phyloP scores from a whole-genome alignment of 2,797 vertebrate genomes.

The Scolopax bukidnonensis region DNA sequence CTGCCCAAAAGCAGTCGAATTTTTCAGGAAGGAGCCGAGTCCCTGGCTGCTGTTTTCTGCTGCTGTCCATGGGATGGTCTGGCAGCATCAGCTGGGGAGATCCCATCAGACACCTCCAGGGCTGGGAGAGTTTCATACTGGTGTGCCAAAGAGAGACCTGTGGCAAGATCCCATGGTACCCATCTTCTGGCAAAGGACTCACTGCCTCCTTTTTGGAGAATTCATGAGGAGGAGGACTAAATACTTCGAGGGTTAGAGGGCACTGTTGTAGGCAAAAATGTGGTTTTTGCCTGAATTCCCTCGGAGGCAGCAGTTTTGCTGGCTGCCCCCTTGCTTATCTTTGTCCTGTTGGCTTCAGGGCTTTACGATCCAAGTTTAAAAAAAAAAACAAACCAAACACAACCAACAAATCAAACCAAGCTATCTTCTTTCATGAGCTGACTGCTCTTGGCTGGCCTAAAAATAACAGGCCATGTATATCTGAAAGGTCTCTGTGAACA shows the following conservation, averaged over 20 bases:
- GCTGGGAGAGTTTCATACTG: neutral
- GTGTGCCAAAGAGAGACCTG: neutral
- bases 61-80: neutral
- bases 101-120: fast-evolving
- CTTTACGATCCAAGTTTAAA: slow-evolving; percentile 13
- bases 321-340: slow-evolving; percentile 12
- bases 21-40: neutral
- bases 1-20: neutral
- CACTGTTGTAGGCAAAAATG: neutral
- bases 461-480: slow-evolving; percentile 31
- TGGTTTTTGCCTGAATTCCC: neutral
- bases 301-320: neutral
- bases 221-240: neutral
- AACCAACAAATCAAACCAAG: neutral
- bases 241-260: neutral
- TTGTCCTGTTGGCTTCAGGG: slow-evolving; percentile 11
- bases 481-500: slow-evolving; percentile 13
- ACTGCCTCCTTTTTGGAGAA: neutral
- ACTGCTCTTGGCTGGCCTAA: slow-evolving; percentile 29
- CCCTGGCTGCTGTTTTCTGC: neutral
- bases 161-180: fast-evolving
- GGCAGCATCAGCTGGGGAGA: neutral
- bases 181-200: neutral
- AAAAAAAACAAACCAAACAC: neutral
- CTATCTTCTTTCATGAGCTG: slow-evolving; percentile 17